These are phyloP conservation scores for Mus pahari DNA, from an alignment of 2,113 vertebrate species.

Conservation along the genomic window DNA sequence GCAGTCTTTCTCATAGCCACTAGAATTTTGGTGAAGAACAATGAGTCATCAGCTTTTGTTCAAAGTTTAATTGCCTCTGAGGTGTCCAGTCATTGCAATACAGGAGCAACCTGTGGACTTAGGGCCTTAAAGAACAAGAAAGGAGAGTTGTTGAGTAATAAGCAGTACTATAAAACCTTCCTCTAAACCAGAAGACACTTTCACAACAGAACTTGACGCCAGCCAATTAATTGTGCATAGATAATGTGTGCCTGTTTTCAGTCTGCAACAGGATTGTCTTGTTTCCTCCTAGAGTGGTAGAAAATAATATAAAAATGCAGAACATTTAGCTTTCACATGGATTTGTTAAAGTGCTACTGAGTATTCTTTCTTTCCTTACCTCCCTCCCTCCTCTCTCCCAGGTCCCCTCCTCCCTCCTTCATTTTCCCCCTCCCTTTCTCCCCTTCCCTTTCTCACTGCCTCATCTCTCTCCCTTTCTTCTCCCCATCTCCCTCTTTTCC, in stretches of 20 bases:
- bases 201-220: background rate
- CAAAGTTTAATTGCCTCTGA: background rate
- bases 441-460: too few species aligned
- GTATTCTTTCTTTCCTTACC: background rate
- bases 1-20: background rate
- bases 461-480: too few species aligned
- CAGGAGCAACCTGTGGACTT: background rate
- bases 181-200: conserved; percentile 27
- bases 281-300: conserved; percentile 3
- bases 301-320: conserved; percentile 18
- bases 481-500: background rate
- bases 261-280: background rate
- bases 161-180: background rate
- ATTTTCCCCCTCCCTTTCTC: too few species aligned
- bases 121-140: background rate
- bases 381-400: accelerated
- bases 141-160: conserved; percentile 5
- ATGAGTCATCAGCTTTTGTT: background rate
- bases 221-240: conserved; percentile 7
- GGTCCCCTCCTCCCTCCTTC: too few species aligned
- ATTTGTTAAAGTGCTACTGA: conserved; percentile 49
- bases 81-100: background rate
- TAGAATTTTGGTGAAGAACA: background rate
- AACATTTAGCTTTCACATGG: background rate
- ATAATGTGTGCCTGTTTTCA: background rate